phyloP scores from a whole-genome alignment of 2,113 vertebrate genomes.

The Gila orcuttii region DNA sequence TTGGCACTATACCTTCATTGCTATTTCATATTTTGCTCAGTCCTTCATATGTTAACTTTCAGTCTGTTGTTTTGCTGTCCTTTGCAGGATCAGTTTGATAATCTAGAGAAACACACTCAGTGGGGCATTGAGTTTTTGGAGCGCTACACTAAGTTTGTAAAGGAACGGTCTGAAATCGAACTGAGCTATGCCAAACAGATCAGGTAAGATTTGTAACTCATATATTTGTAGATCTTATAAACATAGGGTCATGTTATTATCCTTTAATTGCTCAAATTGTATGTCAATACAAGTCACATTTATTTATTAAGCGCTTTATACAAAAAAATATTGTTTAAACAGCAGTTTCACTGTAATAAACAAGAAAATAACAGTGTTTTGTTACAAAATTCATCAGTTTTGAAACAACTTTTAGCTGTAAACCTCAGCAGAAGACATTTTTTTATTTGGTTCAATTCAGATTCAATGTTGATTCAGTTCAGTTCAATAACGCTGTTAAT shows the following conservation, averaged over 20 bases:
- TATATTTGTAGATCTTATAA: neutral
- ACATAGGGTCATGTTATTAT: neutral
- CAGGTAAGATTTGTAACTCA: slow-evolving; percentile 62
- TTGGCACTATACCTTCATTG: neutral
- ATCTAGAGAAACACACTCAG: slow-evolving; percentile 76
- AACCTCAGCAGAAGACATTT: neutral
- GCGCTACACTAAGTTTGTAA: slow-evolving; percentile 76
- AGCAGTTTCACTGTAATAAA: neutral
- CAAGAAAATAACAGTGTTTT: neutral
- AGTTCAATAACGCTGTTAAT: neutral
- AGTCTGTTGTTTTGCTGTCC: neutral
- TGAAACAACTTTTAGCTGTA: neutral
- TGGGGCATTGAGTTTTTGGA: slow-evolving; percentile 81
- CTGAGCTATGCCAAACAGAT: slow-evolving; percentile 79
- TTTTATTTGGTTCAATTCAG: neutral
- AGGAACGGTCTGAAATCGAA: slow-evolving; percentile 77
- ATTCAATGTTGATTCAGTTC: neutral
- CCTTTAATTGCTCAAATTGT: neutral
- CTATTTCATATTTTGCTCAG: neutral
- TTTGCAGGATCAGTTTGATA: slow-evolving; percentile 78
- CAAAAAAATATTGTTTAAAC: neutral
- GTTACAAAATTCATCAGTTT: neutral
- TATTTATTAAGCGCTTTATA: neutral
- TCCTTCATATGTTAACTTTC: neutral
- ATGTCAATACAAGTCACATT: neutral